These are phyloP conservation scores for Hippocampus guttulatus DNA, from an alignment of 2,113 vertebrate genomes.

Conservation along the genomic window DNA sequence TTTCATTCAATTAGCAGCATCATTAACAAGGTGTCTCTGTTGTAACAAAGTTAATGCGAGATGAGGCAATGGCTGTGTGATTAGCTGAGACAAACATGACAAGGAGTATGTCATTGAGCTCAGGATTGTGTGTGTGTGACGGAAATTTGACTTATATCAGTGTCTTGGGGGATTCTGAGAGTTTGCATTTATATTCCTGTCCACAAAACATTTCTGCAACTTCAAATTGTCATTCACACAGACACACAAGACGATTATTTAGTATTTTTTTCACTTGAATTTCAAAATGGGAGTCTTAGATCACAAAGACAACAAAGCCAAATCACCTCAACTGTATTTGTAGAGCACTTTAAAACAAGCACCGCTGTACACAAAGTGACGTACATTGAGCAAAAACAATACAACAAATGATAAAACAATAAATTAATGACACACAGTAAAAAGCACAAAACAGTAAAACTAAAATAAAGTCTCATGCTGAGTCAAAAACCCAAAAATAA, in stretches of 20 bases:
- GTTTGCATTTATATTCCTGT: neutral
- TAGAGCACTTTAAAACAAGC: too few relatives aligned
- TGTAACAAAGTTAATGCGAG: conserved; percentile 66
- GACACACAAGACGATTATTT: neutral
- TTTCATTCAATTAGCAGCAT: conserved; percentile 99
- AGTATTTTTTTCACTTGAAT: neutral
- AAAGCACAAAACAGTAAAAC: too few relatives aligned
- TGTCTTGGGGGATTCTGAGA: neutral
- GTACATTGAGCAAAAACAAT: too few relatives aligned
- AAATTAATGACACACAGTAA: too few relatives aligned
- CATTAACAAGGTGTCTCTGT: conserved; percentile 81
- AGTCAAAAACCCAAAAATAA: too few relatives aligned
- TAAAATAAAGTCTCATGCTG: too few relatives aligned
- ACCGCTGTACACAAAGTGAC: too few relatives aligned
- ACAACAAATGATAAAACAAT: too few relatives aligned
- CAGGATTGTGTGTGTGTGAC: neutral
- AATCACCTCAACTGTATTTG: too few relatives aligned
- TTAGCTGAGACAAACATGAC: conserved; percentile 87
- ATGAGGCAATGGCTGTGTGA: conserved; percentile 62
- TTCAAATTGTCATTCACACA: neutral
- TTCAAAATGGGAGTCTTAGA: too few relatives aligned
- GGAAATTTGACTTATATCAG: neutral
- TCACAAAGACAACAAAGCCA: too few relatives aligned
- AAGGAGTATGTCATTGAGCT: neutral
- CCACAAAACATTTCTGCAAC: neutral